Evolutionary conservation across 2,888 invertebrate species (phyloP), one percentile per base, ranked within the genome.

Genomic region (Philaethria dido): DNA sequence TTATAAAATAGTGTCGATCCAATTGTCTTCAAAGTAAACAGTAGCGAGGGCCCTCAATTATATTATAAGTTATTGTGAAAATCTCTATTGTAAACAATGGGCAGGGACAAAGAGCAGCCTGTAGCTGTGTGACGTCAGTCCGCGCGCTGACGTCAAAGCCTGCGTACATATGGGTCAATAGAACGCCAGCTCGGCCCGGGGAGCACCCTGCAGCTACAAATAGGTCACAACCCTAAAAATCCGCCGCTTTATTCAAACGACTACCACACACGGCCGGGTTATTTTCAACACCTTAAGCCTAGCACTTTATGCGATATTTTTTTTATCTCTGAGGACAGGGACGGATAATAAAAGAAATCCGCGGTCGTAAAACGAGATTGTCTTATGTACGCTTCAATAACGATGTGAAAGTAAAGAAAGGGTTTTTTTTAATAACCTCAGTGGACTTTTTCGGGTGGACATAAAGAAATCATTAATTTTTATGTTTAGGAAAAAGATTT

Each of bases 121-220:
- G 80, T 75, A 72, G 78, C 74, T 76, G 64, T 65, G 83, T 89
- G 90, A 89, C 90, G 88, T 89, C 87, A 88, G 77, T 71, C 75
- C 78, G 69, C 74, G 73, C 75, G 73, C 81, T 89, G 88, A 89
- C 89, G 89, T 89, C 88, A 87, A 82, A 78, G 82, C 80, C 79
- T 85, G 87, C 87, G 87, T 86, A 80, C 86, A 91, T 88, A 83
- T 91, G 82, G 92, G 92, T 91, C 89, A 91, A 84, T 86, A 82
- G 90, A 87, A 84, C 82, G 80, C 72, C 75, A 81, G 80, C 84
- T 79, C 80, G 78, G 84, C 84, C 89, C 86, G 87, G 89, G 83
- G 73, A 85, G 78, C 83, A 81, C 77, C 84, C 82, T 78, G 78
- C 80, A 80, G 81, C 82, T 81, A 75, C 76, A 91, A 86, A 86